Evolutionary conservation across 2,797 vertebrate genomes (phyloP), one percentile per base, ranked within the genome.

Genomic region (Decapterus maruadsi): DNA sequence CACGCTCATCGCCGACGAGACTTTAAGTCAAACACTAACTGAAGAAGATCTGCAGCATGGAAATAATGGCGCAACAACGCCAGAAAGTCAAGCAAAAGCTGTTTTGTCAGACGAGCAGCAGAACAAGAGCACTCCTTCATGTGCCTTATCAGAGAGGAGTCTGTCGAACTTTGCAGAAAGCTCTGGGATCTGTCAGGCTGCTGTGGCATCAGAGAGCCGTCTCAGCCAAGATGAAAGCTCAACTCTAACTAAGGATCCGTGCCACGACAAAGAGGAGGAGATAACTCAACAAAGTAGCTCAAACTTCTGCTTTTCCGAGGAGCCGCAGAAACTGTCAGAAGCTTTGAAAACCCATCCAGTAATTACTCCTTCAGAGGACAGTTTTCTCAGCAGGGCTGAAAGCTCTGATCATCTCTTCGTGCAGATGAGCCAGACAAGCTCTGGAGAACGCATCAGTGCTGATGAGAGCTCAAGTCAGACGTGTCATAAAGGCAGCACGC

Each of bases 331-430:
- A 29, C 26, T 4, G 4, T 9, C 48, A 4, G 16, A 11, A 2
- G 46, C 70, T 42, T 12, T 7, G 8, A 68, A 53, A 51, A 54
- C 42, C 10, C 7, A 0, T 0, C 26, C 59, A 13, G 8, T 66
- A n/a, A 19, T 4, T 3, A 2, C 58, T 60, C 26, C 8, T 38
- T 56, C 68, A 48, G 56, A 77, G 14, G 36, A 36, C 9, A 40
- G 1, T 67, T 62, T 36, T 10, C 65, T 51, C 17, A 53, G 11
- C 0, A 1, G 4, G 29, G 11, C 8, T 65, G 59, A 60, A 65
- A 73, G 29, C 46, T 43, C 61, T 0, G 95, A 96, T 69, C 94
- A 95, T 71, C 95, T 95, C 13, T 95, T 96, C 78, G 95, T 96
- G 2, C 96, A 95, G 85, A 97, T 96, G 26, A 94, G 94, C 38